A percentile compares a stretch with the other conserved stretches of the same genome.
phyloP scores from a whole-genome alignment of 2,113 vertebrate species.

The Stigmatopora nigra region DNA sequence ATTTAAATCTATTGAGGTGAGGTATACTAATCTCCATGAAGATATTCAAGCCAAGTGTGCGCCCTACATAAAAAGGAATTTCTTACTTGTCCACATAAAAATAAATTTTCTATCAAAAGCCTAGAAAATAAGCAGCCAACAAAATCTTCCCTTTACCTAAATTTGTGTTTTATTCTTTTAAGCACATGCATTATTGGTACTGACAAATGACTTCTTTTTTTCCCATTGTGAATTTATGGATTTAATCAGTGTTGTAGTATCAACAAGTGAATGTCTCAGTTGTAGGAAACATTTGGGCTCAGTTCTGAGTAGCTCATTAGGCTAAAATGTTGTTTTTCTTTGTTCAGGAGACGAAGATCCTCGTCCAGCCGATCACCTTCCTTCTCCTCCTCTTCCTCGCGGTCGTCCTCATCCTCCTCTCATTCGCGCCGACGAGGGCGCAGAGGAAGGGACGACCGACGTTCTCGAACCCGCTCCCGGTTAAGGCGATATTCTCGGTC shows the following conservation, averaged over 20 bases:
- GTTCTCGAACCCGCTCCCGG: slow-evolving; percentile 68
- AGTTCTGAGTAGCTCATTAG: slow-evolving; percentile 19
- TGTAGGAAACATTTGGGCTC: slow-evolving; percentile 26
- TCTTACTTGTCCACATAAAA: not conserved
- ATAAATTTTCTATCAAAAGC: not conserved
- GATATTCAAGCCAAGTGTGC: not conserved
- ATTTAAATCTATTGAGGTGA: slow-evolving; percentile 25
- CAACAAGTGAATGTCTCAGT: not conserved
- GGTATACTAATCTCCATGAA: slow-evolving; percentile 19
- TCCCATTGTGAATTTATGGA: too few relatives aligned
- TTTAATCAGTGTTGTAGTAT: not conserved
- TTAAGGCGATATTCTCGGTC: slow-evolving; percentile 76
- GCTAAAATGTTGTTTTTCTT: slow-evolving; percentile 38
- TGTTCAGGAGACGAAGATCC: slow-evolving; percentile 69
- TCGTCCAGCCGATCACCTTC: slow-evolving; percentile 69
- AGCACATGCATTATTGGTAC: too few relatives aligned
- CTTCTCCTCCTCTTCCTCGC: slow-evolving; percentile 71
- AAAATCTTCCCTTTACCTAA: not conserved
- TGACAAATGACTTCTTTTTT: too few relatives aligned
- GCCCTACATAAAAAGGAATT: not conserved
- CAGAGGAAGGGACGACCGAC: slow-evolving; percentile 67
- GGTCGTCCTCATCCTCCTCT: slow-evolving; percentile 77
- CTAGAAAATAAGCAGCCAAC: not conserved
- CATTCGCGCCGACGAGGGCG: slow-evolving; percentile 75
- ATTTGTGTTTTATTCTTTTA: not conserved